Evolutionary conservation across 1,140 invertebrate species (phyloP).

Genomic region (Drosophila grimshawi): DNA sequence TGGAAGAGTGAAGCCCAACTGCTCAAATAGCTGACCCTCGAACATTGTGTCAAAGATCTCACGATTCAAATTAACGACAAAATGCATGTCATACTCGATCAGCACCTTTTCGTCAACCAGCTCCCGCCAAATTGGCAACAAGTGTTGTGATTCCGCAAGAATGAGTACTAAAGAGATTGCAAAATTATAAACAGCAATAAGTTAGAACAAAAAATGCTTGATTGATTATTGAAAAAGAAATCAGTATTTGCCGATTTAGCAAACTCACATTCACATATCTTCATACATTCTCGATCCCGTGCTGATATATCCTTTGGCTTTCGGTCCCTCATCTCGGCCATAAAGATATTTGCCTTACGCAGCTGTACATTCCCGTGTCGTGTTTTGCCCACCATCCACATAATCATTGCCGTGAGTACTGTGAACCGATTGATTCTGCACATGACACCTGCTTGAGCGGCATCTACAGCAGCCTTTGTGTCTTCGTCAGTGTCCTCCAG

Average conservation of each 20-base stretch:
- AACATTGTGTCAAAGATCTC: constrained; percentile 90
- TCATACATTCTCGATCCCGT: constrained; percentile 56
- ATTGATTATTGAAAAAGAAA: background rate
- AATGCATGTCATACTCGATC: constrained; percentile 88
- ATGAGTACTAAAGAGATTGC: constrained; percentile 58
- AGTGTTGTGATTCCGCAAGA: constrained; percentile 73
- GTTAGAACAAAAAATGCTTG: background rate
- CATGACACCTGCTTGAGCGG: constrained; percentile 45
- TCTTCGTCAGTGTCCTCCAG: background rate
- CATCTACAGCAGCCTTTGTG: constrained; percentile 29
- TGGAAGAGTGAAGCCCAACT: constrained; percentile 88
- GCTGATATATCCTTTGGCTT: constrained; percentile 54
- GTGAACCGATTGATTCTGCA: constrained; percentile 76
- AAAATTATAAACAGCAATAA: background rate
- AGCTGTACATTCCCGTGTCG: constrained; percentile 55
- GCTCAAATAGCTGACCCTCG: constrained; percentile 91
- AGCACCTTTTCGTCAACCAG: constrained; percentile 88
- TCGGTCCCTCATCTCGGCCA: constrained; percentile 74
- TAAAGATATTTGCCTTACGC: constrained; percentile 59
- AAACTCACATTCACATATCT: constrained; percentile 73
- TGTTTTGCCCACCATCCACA: constrained; percentile 79
- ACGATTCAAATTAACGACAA: constrained; percentile 87
- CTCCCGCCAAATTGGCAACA: constrained; percentile 88
- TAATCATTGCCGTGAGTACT: constrained; percentile 77
- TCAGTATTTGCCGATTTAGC: background rate